Conservation (phyloP, 2,888 invertebrate species). For the Drosophila mimetica region DNA sequence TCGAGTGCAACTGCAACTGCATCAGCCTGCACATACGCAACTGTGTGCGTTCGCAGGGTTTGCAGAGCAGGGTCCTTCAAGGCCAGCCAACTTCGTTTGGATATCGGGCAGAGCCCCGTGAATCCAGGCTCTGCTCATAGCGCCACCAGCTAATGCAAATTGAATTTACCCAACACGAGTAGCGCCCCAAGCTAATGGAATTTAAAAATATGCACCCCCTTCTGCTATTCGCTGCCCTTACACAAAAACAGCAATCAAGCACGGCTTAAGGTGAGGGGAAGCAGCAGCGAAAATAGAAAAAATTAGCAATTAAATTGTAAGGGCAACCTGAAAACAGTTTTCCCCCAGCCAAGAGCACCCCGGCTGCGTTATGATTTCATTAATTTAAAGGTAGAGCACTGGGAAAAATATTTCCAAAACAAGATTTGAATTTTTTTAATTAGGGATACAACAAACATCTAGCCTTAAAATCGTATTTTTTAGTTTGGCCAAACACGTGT, state of each 20-base stretch:
- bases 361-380: slow-evolving; percentile 62
- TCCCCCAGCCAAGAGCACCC: slow-evolving; percentile 23
- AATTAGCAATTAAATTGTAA: slow-evolving; percentile 69
- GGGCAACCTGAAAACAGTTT: slow-evolving; percentile 52
- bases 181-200: slow-evolving; percentile 54
- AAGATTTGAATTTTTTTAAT: too few relatives aligned
- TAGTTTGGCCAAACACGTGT: too few relatives aligned
- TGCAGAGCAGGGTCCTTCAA: slow-evolving; percentile 17
- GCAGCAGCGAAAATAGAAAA: slow-evolving; percentile 42
- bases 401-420: background rate
- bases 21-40: slow-evolving; percentile 20
- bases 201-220: slow-evolving; percentile 61
- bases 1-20: slow-evolving; percentile 58
- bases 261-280: slow-evolving; percentile 33
- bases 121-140: slow-evolving; percentile 8
- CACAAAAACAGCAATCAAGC: slow-evolving; percentile 52
- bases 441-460: too few relatives aligned
- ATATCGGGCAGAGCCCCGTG: slow-evolving; percentile 13
- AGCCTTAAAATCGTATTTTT: too few relatives aligned
- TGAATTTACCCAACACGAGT: slow-evolving; percentile 50
- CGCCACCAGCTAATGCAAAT: slow-evolving; percentile 55
- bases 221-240: slow-evolving; percentile 7
- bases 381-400: slow-evolving; percentile 48
- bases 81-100: slow-evolving; percentile 22
- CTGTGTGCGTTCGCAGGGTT: background rate